phyloP scores from a whole-genome alignment of 2,113 vertebrate species.

The Dunckerocampus dactyliophorus region DNA sequence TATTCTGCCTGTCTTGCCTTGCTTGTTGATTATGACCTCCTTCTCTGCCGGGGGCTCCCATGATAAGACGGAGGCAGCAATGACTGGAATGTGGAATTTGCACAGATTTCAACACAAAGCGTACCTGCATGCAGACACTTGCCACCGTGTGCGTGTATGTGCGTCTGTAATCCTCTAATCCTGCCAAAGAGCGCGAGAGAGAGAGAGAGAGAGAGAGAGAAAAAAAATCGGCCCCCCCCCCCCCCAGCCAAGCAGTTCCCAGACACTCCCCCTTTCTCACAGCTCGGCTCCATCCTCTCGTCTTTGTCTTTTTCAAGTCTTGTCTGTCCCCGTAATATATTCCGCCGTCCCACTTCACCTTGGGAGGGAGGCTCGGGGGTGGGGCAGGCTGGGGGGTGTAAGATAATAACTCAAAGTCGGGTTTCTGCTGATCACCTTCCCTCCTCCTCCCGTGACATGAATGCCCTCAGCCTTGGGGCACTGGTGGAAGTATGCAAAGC shows the following conservation, averaged over 20 bases:
- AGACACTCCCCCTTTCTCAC: conserved; percentile 57
- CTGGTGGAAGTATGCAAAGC: conserved; percentile 49
- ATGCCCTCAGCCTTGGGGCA: conserved; percentile 44
- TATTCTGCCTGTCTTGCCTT: too few relatives aligned
- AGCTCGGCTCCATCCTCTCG: not conserved
- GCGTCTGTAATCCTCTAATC: conserved; percentile 61
- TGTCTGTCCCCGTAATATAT: conserved; percentile 28
- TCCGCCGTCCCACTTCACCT: conserved; percentile 17
- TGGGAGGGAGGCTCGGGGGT: not conserved
- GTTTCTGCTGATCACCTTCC: conserved; percentile 14
- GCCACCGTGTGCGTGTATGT: conserved; percentile 37
- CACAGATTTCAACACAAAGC: conserved; percentile 61
- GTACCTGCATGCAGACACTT: conserved; percentile 60
- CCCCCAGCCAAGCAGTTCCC: conserved; percentile 53
- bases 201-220: too few relatives aligned
- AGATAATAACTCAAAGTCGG: conserved; percentile 35
- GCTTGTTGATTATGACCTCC: too few relatives aligned
- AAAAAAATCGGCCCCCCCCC: too few relatives aligned
- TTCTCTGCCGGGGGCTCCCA: conserved; percentile 20
- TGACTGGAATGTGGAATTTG: conserved; percentile 63
- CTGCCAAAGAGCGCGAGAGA: conserved; percentile 36
- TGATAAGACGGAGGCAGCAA: conserved; percentile 54
- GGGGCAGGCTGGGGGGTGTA: not conserved
- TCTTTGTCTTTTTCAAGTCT: not conserved
- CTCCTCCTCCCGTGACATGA: conserved; percentile 25